Conservation (phyloP, 2,797 vertebrate species). For the Ambastaia sidthimunki region DNA sequence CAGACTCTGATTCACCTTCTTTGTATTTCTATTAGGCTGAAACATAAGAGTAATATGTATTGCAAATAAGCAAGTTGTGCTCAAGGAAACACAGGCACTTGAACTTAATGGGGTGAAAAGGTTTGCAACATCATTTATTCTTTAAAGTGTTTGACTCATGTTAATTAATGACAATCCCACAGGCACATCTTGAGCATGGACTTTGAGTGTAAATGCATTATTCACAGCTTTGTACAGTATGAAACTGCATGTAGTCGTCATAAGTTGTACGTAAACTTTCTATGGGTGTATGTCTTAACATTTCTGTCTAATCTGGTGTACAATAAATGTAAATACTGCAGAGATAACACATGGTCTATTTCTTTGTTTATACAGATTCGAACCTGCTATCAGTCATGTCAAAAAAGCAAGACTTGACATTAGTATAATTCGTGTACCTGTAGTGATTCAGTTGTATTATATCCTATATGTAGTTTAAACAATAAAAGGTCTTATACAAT, state of each 20-base stretch:
- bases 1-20: background rate
- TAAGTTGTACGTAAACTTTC: slow-evolving; percentile 36
- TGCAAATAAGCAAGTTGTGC: background rate
- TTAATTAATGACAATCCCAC: slow-evolving; percentile 46
- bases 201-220: slow-evolving; percentile 34
- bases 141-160: slow-evolving; percentile 11
- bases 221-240: slow-evolving; percentile 39
- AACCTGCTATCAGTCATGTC: background rate
- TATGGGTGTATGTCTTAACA: slow-evolving; percentile 41
- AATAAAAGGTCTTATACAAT: background rate
- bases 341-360: background rate
- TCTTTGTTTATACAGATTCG: slow-evolving; percentile 4
- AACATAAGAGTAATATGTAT: background rate
- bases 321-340: slow-evolving; percentile 56
- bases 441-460: background rate
- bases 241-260: slow-evolving; percentile 48
- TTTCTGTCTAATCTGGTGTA: slow-evolving; percentile 54
- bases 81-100: background rate
- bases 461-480: background rate
- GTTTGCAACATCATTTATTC: slow-evolving; percentile 14
- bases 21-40: slow-evolving; percentile 3
- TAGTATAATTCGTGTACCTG: background rate
- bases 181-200: slow-evolving; percentile 7
- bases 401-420: background rate
- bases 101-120: background rate